Percentiles rank a stretch among this genome's conserved stretches.
Evolutionary conservation across 1,140 invertebrate species (phyloP).

Genomic region (Wiebesia pumilae): DNA sequence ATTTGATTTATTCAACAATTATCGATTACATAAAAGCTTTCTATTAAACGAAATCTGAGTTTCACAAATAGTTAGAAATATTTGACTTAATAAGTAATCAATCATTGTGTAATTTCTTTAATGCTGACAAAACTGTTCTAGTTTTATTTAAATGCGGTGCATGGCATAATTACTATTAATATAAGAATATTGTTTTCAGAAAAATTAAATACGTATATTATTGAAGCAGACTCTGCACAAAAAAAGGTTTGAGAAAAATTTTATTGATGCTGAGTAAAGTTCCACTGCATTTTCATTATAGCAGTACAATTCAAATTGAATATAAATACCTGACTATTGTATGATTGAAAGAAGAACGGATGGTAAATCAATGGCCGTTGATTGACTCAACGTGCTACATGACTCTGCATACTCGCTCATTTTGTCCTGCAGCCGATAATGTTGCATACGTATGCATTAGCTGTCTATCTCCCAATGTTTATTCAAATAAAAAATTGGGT

Average conservation of each 20-base stretch:
- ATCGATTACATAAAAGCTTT: too few relatives aligned
- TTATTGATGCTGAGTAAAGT: not conserved
- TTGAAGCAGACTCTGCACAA: not conserved
- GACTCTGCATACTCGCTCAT: slow-evolving; percentile 17
- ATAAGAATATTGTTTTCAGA: too few relatives aligned
- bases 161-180: too few relatives aligned
- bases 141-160: too few relatives aligned
- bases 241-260: not conserved
- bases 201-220: not conserved
- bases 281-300: not conserved
- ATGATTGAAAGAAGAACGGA: slow-evolving; percentile 35
- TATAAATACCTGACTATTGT: slow-evolving; percentile 18
- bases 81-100: too few relatives aligned
- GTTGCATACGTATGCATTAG: not conserved
- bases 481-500: slow-evolving; percentile 35
- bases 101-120: too few relatives aligned
- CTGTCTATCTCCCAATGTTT: not conserved
- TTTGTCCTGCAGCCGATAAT: not conserved
- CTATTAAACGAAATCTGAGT: too few relatives aligned
- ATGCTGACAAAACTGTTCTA: too few relatives aligned
- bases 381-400: slow-evolving; percentile 36
- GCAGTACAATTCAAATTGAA: not conserved
- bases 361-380: slow-evolving; percentile 36
- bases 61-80: too few relatives aligned
- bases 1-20: too few relatives aligned